These are phyloP conservation scores for Invenusta paracnida DNA, from an alignment of 2,888 invertebrate species.

Conservation along the genomic window DNA sequence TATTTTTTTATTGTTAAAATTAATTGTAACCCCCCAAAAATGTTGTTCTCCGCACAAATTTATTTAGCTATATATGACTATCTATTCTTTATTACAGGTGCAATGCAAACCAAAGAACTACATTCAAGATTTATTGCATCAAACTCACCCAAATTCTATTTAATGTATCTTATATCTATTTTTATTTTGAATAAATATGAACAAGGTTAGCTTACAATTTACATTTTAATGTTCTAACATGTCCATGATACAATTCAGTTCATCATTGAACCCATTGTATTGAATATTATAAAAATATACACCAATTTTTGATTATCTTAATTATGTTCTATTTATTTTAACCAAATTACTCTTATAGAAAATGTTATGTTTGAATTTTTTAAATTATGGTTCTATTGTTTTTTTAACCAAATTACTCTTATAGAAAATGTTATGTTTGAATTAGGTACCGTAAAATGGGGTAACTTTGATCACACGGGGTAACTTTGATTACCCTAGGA, in stretches of 20 bases:
- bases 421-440: neutral
- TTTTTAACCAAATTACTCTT: no score
- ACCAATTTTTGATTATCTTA: no score
- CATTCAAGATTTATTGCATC: neutral
- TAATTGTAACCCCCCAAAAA: no score
- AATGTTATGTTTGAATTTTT: no score
- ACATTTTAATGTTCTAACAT: neutral
- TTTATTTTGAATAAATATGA: neutral
- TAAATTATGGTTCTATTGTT: no score
- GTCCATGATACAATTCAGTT: neutral
- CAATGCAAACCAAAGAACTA: no score
- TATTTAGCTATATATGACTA: no score
- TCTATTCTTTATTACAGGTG: no score
- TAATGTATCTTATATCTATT: neutral
- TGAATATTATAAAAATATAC: neutral
- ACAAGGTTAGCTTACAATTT: neutral
- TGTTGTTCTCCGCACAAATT: no score
- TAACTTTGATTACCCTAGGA: neutral
- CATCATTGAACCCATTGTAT: neutral
- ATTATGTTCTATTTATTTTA: no score
- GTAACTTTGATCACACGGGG: neutral
- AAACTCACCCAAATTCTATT: neutral
- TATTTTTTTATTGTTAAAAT: no score
- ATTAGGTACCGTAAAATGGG: neutral
- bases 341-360: no score